Conservation (phyloP, 2,113 vertebrate species). For the Istiophorus platypterus region DNA sequence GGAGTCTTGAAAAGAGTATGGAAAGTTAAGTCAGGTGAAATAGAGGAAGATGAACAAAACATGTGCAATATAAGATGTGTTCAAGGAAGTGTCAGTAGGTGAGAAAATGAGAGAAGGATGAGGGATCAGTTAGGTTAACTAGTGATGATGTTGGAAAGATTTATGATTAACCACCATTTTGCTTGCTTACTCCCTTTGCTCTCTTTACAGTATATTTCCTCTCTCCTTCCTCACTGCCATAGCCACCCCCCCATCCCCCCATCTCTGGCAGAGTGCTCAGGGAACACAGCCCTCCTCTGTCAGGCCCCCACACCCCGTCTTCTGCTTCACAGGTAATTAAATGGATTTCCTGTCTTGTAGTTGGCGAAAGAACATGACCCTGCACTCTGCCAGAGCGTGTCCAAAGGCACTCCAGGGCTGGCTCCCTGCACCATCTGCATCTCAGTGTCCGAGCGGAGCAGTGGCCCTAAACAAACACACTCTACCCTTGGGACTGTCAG, state of each 20-base stretch:
- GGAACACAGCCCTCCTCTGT: conserved; percentile 92
- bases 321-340: conserved; percentile 99
- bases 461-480: conserved; percentile 84
- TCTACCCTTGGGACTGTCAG: conserved; percentile 76
- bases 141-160: conserved; percentile 28
- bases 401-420: conserved; percentile 90
- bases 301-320: conserved; percentile 92
- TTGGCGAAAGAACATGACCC: conserved; percentile 94
- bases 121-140: conserved; percentile 47
- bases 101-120: conserved; percentile 13
- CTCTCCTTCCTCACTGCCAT: conserved; percentile 6
- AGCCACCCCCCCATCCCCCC: background rate
- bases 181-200: conserved; percentile 32
- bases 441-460: conserved; percentile 80
- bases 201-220: conserved; percentile 47
- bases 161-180: conserved; percentile 24
- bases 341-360: conserved; percentile 99
- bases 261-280: conserved; percentile 89
- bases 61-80: background rate
- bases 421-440: conserved; percentile 88
- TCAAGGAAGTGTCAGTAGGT: conserved; percentile 1
- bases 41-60: conserved; percentile 26
- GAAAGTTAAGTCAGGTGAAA: conserved; percentile 10
- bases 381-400: conserved; percentile 90
- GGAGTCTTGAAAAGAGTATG: conserved; percentile 28